Evolutionary conservation across 2,888 invertebrate genomes (phyloP).

Genomic region (Branchipolynoe longqiensis): DNA sequence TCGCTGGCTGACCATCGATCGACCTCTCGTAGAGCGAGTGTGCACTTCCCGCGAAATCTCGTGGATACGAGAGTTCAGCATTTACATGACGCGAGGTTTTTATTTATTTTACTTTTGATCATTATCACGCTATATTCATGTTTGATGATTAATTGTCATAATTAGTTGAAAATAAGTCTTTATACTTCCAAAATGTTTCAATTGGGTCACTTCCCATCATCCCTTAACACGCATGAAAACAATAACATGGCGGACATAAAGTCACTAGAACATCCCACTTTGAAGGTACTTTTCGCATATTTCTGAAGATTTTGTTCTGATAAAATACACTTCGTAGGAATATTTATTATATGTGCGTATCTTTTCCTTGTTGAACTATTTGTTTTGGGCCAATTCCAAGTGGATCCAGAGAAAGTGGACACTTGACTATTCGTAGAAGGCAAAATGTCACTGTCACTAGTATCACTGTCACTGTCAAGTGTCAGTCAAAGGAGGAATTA

Average conservation of each 20-base stretch:
- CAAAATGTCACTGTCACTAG: conserved; percentile 19
- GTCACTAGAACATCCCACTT: conserved; percentile 69
- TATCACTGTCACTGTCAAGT: background rate
- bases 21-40: conserved; percentile 54
- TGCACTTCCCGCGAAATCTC: conserved; percentile 58
- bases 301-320: background rate
- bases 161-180: background rate
- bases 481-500: too few relatives aligned
- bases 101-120: background rate
- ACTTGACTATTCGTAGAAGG: background rate
- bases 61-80: conserved; percentile 2
- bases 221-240: conserved; percentile 53
- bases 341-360: background rate
- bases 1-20: conserved; percentile 59
- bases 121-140: background rate
- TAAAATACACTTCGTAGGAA: background rate
- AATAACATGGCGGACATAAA: conserved; percentile 68
- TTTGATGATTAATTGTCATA: background rate
- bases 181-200: background rate
- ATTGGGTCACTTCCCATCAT: conserved; percentile 23
- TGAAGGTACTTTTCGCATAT: conserved; percentile 64
- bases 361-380: background rate
- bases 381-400: too few relatives aligned
- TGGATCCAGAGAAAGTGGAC: too few relatives aligned
- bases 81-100: background rate